A percentile compares a stretch with the other conserved stretches of the same genome.
Conservation (phyloP, 2,888 invertebrate genomes). For the Bombylius discolor region DNA sequence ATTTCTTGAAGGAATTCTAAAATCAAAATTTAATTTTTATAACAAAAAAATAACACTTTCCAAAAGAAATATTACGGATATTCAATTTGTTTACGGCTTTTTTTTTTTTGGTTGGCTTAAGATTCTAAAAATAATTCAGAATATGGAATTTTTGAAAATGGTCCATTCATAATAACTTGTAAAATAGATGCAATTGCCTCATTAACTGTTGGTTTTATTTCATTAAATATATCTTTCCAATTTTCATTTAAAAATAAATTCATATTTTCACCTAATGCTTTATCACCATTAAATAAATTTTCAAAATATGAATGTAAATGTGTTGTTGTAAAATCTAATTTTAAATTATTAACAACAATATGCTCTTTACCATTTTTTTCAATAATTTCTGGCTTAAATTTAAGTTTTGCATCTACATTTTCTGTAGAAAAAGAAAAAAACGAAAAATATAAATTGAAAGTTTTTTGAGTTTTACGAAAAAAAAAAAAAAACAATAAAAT, state of each 20-base stretch:
- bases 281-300: slow-evolving; percentile 37
- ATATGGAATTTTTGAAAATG: slow-evolving; percentile 32
- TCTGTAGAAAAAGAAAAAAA: slow-evolving; percentile 1
- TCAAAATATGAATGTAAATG: slow-evolving; percentile 23
- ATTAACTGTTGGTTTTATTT: slow-evolving; percentile 29
- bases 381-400: background rate
- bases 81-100: too few species aligned
- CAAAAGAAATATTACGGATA: too few species aligned
- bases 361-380: slow-evolving; percentile 17
- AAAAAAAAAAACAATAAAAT: background rate
- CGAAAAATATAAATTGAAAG: too few species aligned
- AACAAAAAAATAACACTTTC: too few species aligned
- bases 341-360: slow-evolving; percentile 10
- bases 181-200: slow-evolving; percentile 28
- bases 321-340: slow-evolving; percentile 1
- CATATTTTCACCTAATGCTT: slow-evolving; percentile 34
- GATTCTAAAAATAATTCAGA: slow-evolving; percentile 23
- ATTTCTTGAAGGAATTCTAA: too few species aligned
- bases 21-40: too few species aligned
- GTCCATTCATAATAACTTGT: slow-evolving; percentile 24
- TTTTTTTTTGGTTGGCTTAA: slow-evolving; percentile 4
- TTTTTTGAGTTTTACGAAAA: too few species aligned
- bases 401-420: slow-evolving; percentile 7
- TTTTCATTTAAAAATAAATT: slow-evolving; percentile 37
- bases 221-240: slow-evolving; percentile 35